Conservation (phyloP, 1,140 invertebrate genomes). For the silkworm (Bombyx mori) region DNA sequence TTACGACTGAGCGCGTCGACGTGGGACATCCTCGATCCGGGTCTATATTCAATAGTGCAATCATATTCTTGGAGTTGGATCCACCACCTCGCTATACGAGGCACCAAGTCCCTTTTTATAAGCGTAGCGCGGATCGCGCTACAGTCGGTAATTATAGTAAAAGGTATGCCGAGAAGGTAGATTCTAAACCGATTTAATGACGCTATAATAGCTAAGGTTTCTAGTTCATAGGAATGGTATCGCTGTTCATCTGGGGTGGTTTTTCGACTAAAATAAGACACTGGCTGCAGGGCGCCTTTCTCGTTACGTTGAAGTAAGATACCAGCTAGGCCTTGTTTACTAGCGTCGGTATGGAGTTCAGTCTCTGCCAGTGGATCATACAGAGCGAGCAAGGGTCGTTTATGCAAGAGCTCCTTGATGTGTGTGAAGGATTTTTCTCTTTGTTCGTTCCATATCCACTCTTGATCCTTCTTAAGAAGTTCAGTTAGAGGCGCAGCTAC, state of each 20-base stretch:
- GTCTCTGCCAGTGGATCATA: not conserved
- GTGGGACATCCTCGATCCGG: conserved; percentile 14
- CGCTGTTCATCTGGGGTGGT: conserved; percentile 11
- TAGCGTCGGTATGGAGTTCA: conserved; percentile 8
- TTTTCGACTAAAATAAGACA: conserved; percentile 13
- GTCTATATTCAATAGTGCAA: conserved; percentile 19
- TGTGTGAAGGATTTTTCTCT: no score
- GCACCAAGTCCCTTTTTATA: conserved; percentile 18
- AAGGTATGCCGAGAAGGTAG: conserved; percentile 10
- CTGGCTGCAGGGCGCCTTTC: conserved; percentile 3
- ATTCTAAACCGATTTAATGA: conserved; percentile 13
- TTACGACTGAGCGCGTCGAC: conserved; percentile 18
- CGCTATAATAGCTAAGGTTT: conserved; percentile 13
- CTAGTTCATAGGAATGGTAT: conserved; percentile 11
- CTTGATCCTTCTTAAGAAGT: no score
- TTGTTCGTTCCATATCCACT: no score
- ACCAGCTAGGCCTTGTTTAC: conserved; percentile 5
- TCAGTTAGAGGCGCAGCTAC: no score
- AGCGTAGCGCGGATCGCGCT: conserved; percentile 12
- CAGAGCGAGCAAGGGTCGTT: conserved; percentile 2
- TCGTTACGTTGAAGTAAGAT: conserved; percentile 3
- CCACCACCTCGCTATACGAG: conserved; percentile 19
- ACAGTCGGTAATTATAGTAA: conserved; percentile 15
- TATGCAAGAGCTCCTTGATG: no score
- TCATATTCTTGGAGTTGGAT: conserved; percentile 13